Evolutionary conservation across 1,140 invertebrate species (phyloP).

Genomic region (Neoseiulus cucumeris): DNA sequence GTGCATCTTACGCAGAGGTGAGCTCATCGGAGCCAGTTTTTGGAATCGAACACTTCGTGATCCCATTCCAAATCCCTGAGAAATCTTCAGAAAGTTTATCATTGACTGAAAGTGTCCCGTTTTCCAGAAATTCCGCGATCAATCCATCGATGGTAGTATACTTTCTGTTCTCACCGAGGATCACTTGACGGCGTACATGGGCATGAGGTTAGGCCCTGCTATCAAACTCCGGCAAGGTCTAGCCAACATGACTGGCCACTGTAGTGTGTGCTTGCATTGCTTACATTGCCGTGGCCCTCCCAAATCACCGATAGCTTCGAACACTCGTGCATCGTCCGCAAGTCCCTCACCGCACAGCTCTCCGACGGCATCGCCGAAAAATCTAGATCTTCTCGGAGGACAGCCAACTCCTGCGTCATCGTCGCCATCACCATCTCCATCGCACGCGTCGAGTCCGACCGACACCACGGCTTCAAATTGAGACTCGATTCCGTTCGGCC

Average conservation of each 20-base stretch:
- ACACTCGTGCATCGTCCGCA: background rate
- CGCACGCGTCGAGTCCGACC: background rate
- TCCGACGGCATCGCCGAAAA: background rate
- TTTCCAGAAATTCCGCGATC: constrained; percentile 73
- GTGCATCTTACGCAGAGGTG: constrained; percentile 73
- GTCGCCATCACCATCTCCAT: background rate
- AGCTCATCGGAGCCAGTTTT: constrained; percentile 3
- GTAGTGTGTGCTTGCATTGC: constrained; percentile 45
- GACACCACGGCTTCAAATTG: too few relatives aligned
- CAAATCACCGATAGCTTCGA: background rate
- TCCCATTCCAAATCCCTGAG: too few relatives aligned
- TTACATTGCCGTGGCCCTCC: constrained; percentile 39
- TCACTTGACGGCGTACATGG: constrained; percentile 65
- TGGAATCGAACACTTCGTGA: too few relatives aligned
- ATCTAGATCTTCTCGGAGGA: background rate
- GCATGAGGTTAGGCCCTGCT: constrained; percentile 83
- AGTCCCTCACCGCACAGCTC: background rate
- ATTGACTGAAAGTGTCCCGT: too few relatives aligned
- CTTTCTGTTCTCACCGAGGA: constrained; percentile 71
- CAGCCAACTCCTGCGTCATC: constrained; percentile 9
- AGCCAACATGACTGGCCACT: constrained; percentile 51
- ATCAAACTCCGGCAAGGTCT: constrained; percentile 61
- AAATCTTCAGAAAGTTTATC: too few relatives aligned
- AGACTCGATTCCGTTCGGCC: too few relatives aligned
- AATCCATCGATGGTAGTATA: constrained; percentile 68